A percentile compares a stretch with the other conserved stretches of the same genome.
Evolutionary conservation across 2,113 vertebrate species (phyloP).

Genomic region (Pleuronectes platessa): DNA sequence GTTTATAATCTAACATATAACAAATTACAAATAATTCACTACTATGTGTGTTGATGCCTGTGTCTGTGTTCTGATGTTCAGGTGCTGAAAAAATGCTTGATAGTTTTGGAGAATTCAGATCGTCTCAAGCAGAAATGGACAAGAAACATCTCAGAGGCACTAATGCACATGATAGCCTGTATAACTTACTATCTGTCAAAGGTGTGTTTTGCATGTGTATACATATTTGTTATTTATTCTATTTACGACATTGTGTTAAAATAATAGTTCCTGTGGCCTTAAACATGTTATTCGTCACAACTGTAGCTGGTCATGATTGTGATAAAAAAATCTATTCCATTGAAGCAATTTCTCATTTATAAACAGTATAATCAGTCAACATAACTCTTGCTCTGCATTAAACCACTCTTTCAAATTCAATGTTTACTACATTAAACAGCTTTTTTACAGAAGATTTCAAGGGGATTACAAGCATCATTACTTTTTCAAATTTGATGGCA

Average conservation of each 20-base stretch:
- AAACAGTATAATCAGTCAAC: too few species aligned
- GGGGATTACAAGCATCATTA: background rate
- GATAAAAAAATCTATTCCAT: too few species aligned
- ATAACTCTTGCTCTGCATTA: too few species aligned
- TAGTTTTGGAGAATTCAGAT: conserved; percentile 85
- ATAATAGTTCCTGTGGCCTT: too few species aligned
- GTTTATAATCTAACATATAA: background rate
- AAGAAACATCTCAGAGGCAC: conserved; percentile 77
- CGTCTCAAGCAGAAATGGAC: conserved; percentile 79
- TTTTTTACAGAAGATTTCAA: too few species aligned
- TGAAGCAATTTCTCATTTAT: background rate
- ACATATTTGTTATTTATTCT: background rate
- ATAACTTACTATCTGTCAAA: conserved; percentile 89
- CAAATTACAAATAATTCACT: background rate
- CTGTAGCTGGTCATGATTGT: too few species aligned
- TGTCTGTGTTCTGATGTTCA: conserved; percentile 71
- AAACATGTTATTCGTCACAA: too few species aligned
- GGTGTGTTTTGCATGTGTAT: conserved; percentile 76
- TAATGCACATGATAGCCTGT: conserved; percentile 93
- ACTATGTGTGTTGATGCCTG: background rate
- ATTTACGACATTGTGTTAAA: background rate
- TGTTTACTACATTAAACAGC: too few species aligned
- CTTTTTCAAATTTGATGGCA: background rate
- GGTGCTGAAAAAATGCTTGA: conserved; percentile 92
- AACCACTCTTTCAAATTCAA: too few species aligned